Conservation (phyloP, 1,140 invertebrate genomes). For the roundworm (Caenorhabditis elegans) region WBcel235 BX284603.4:3578001-3578500, state of each 20-base stretch:
- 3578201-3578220: constrained; percentile 36
- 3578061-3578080: no score
- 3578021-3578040: neutral
- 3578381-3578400: neutral
- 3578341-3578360: neutral
- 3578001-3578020: neutral
- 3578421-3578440: neutral
- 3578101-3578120: no score
- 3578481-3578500: neutral
- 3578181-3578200: constrained; percentile 40
- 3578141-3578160: no score
- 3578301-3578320: neutral
- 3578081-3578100: no score
- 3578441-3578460: neutral
- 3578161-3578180: constrained; percentile 16
- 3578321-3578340: neutral
- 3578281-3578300: constrained; percentile 24
- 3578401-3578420: neutral
- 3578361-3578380: neutral
- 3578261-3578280: neutral
- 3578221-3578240: neutral
- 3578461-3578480: neutral
- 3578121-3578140: no score
- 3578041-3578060: constrained; percentile 17
- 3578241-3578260: neutral